A percentile compares a stretch with the other conserved stretches of the same genome.
Conservation (phyloP, 2,797 vertebrate species). For the Coilia nasus region DNA sequence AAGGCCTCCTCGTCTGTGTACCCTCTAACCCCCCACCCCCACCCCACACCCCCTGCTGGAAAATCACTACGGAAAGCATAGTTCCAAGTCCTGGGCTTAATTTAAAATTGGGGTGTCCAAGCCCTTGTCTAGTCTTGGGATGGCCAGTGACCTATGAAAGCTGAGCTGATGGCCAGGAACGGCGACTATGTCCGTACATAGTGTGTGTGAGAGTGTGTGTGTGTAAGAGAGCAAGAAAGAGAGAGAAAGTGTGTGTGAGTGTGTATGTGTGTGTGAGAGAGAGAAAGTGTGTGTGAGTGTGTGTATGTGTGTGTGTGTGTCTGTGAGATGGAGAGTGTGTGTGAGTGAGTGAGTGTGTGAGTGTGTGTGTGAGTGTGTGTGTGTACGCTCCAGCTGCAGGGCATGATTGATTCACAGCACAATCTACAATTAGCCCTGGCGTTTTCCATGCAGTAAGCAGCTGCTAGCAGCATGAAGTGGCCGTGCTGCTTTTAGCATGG, state of each 20-base stretch:
- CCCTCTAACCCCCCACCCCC: not conserved
- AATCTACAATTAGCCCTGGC: conserved; percentile 19
- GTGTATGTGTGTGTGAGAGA: no score
- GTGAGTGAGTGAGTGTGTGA: not conserved
- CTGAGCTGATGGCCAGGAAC: not conserved
- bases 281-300: no score
- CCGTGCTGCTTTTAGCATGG: not conserved
- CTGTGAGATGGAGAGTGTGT: not conserved
- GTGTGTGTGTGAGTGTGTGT: not conserved
- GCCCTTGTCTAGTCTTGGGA: conserved; percentile 20
- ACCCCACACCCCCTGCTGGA: not conserved
- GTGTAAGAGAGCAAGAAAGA: not conserved
- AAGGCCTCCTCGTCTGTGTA: not conserved
- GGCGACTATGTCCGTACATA: not conserved
- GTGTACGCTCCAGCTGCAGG: not conserved
- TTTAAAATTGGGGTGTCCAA: conserved; percentile 21
- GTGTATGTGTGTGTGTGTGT: no score
- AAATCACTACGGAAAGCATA: not conserved
- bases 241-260: no score
- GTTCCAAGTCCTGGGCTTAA: conserved; percentile 8
- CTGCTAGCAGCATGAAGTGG: conserved; percentile 7
- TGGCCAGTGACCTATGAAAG: conserved; percentile 19
- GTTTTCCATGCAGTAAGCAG: conserved; percentile 24
- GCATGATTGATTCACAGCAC: conserved; percentile 19
- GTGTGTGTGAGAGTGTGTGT: not conserved